Conservation (phyloP, 2,888 invertebrate genomes). For the Aporophyla lueneburgensis region DNA sequence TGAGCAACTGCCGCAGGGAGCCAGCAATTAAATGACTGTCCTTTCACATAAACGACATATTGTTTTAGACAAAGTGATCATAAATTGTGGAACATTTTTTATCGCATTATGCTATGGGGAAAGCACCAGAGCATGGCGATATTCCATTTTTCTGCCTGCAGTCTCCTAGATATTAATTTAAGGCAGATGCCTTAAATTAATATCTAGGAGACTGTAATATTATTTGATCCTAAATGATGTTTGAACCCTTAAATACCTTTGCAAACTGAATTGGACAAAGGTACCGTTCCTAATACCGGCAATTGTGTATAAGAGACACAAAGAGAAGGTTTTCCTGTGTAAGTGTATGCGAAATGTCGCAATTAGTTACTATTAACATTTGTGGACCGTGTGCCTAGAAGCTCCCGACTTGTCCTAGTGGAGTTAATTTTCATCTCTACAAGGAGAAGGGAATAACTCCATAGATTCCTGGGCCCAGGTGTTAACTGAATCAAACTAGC, state of each 20-base stretch:
- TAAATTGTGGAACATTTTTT: slow-evolving; percentile 4
- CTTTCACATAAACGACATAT: slow-evolving; percentile 22
- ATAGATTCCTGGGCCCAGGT: no score
- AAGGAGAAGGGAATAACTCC: no score
- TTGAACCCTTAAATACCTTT: slow-evolving; percentile 21
- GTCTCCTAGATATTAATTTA: no score
- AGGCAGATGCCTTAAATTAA: no score
- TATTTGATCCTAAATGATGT: not conserved
- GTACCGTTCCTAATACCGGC: slow-evolving; percentile 19
- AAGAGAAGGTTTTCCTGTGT: slow-evolving; percentile 14
- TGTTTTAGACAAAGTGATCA: slow-evolving; percentile 25
- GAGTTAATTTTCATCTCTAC: slow-evolving; percentile 31
- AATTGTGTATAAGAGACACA: slow-evolving; percentile 15
- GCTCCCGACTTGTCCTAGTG: not conserved
- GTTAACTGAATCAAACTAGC: no score
- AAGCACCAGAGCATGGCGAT: no score
- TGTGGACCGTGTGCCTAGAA: not conserved
- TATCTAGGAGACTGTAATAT: not conserved
- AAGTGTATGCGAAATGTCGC: slow-evolving; percentile 26
- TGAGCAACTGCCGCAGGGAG: slow-evolving; percentile 27
- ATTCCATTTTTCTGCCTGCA: no score
- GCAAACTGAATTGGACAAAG: slow-evolving; percentile 36
- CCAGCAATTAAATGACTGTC: slow-evolving; percentile 38
- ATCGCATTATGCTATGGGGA: not conserved
- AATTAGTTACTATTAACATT: slow-evolving; percentile 23